Evolutionary conservation across 1,140 invertebrate genomes (phyloP).

Genomic region (Amyelois transitella): DNA sequence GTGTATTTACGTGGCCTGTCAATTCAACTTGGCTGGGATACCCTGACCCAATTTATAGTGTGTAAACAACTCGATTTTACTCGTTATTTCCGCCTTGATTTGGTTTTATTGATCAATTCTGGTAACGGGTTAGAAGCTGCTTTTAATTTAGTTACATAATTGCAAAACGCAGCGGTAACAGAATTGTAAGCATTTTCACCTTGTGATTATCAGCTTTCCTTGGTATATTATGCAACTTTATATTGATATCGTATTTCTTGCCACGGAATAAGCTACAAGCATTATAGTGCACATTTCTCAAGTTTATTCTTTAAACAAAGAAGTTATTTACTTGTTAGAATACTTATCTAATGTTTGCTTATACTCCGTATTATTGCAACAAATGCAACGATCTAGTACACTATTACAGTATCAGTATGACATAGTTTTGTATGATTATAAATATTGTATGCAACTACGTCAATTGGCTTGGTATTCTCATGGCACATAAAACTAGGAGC

Average conservation of each 20-base stretch:
- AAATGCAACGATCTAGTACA: no score
- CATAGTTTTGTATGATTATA: background rate
- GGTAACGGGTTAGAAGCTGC: background rate
- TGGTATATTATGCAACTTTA: background rate
- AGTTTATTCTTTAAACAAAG: background rate
- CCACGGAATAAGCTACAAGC: background rate
- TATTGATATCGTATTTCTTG: background rate
- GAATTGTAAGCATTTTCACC: background rate
- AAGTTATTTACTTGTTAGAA: background rate
- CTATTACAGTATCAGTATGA: background rate
- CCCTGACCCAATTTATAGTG: background rate
- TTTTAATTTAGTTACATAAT: no score
- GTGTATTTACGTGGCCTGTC: background rate
- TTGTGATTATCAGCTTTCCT: background rate
- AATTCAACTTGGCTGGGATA: background rate
- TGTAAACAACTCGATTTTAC: background rate
- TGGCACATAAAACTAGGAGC: background rate
- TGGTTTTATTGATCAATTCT: background rate
- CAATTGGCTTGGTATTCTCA: background rate
- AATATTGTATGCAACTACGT: background rate
- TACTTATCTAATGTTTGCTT: background rate
- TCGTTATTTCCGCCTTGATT: background rate
- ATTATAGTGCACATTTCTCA: no score
- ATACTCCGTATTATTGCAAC: no score
- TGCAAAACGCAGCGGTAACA: background rate